A percentile compares a stretch with the other conserved stretches of the same genome.
These are phyloP conservation scores for Mycteria americana DNA, from an alignment of 2,797 vertebrate species.

Conservation along the genomic window DNA sequence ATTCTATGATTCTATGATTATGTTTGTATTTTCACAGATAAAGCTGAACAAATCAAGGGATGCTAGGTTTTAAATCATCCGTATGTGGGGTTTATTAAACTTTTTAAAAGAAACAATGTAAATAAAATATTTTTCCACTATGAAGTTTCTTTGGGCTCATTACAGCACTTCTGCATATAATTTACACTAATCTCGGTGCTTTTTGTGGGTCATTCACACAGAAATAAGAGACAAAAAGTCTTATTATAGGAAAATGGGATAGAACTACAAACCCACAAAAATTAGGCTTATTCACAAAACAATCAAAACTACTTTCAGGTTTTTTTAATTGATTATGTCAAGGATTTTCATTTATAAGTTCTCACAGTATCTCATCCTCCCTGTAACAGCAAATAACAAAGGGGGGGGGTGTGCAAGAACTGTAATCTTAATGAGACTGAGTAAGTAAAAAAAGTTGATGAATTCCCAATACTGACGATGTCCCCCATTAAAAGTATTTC, in stretches of 20 bases:
- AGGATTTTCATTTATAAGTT: not conserved
- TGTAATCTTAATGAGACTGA: not conserved
- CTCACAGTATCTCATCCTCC: not conserved
- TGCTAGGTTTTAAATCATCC: not conserved
- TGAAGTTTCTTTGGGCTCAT: not conserved
- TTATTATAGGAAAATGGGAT: not conserved
- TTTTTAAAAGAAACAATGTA: not conserved
- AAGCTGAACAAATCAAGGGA: conserved; percentile 22
- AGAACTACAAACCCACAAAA: not conserved
- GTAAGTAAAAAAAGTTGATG: not conserved
- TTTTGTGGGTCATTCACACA: not conserved
- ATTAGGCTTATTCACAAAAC: not conserved
- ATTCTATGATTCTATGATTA: not conserved
- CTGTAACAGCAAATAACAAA: not conserved
- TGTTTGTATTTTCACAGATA: conserved; percentile 10
- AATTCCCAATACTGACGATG: not conserved
- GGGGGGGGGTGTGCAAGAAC: not conserved
- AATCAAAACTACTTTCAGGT: not conserved
- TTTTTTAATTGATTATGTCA: not conserved
- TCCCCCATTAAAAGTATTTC: not conserved
- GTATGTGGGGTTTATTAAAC: not conserved
- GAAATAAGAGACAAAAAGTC: not conserved
- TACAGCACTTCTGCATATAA: not conserved
- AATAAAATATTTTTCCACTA: not conserved
- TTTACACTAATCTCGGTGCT: not conserved